A percentile compares a stretch with the other conserved stretches of the same genome.
Conservation (phyloP, 2,888 invertebrate genomes). For the Disparrhopalites patrizii region DNA sequence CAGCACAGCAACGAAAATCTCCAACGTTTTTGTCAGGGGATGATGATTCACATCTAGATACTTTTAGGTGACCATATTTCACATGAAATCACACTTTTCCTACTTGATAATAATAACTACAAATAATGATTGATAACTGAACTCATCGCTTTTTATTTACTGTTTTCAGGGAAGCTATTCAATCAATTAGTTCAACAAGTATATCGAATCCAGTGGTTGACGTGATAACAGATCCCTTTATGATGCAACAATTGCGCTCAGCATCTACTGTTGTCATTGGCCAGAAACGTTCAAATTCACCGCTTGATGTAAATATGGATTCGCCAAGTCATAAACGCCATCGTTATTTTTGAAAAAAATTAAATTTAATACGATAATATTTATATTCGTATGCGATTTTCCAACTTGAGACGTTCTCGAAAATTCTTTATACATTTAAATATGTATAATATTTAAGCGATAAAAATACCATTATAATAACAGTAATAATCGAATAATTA, state of each 20-base stretch:
- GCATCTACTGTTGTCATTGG: slow-evolving; percentile 3
- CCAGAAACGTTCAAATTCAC: slow-evolving; percentile 27
- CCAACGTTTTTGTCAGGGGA: slow-evolving; percentile 18
- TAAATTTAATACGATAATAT: slow-evolving; percentile 4
- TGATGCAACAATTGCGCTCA: slow-evolving; percentile 4
- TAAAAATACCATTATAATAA: background rate
- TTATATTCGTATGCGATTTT: background rate
- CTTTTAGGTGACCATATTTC: slow-evolving; percentile 27
- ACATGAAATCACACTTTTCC: too few relatives aligned
- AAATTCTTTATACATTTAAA: background rate
- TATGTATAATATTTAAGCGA: background rate
- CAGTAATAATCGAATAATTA: background rate
- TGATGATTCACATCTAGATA: slow-evolving; percentile 27
- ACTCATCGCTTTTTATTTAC: background rate
- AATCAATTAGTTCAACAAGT: slow-evolving; percentile 15
- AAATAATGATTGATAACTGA: background rate
- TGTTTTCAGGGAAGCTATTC: slow-evolving; percentile 28
- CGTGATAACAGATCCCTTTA: slow-evolving; percentile 2
- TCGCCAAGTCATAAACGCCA: slow-evolving; percentile 27
- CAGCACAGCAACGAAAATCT: slow-evolving; percentile 23
- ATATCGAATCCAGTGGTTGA: slow-evolving; percentile 10
- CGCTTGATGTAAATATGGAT: slow-evolving; percentile 26
- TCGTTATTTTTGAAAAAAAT: slow-evolving; percentile 18
- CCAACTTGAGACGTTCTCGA: background rate
- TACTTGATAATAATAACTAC: too few relatives aligned